A percentile compares a stretch with the other conserved stretches of the same genome.
phyloP scores from a whole-genome alignment of 2,113 vertebrate species.

The Tragelaphus imberbis region DNA sequence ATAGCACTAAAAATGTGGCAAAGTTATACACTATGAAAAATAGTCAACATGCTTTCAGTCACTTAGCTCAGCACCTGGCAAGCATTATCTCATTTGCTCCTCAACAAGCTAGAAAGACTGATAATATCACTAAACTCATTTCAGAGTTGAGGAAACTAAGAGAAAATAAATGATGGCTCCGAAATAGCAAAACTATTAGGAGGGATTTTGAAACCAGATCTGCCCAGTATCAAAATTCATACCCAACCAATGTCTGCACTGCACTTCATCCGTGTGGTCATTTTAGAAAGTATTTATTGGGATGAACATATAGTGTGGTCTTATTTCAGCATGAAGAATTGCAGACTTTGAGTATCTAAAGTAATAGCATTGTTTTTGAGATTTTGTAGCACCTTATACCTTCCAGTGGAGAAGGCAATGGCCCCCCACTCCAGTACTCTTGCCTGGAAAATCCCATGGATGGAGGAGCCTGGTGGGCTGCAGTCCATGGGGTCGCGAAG shows the following conservation, averaged over 20 bases:
- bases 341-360: background rate
- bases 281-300: background rate
- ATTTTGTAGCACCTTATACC: background rate
- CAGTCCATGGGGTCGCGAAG: no score
- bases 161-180: background rate
- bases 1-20: background rate
- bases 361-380: background rate
- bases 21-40: background rate
- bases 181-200: background rate
- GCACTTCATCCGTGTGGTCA: background rate
- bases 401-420: no score
- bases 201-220: background rate
- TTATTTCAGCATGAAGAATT: background rate
- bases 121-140: background rate
- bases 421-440: no score
- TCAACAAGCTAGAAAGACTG: background rate
- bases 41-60: background rate
- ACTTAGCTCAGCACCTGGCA: background rate
- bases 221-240: background rate
- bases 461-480: no score
- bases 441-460: no score
- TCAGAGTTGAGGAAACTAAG: background rate
- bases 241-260: background rate
- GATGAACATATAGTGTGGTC: background rate
- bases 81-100: background rate